phyloP scores from a whole-genome alignment of 2,113 vertebrate genomes.

The Rhynchomys soricoides region DNA sequence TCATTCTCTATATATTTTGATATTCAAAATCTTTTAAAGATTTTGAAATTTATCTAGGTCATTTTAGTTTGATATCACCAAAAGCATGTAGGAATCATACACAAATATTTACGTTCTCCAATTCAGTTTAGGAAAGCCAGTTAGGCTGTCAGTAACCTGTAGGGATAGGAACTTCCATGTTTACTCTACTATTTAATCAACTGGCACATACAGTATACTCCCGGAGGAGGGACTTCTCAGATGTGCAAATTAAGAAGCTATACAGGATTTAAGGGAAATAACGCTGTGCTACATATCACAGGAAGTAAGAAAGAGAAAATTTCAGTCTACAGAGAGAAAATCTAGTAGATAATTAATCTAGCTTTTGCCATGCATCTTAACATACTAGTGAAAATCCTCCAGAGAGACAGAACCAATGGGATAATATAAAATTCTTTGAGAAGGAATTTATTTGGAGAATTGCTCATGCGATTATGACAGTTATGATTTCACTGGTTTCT shows the following conservation, averaged over 20 bases:
- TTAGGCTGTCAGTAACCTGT: background rate
- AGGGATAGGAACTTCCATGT: background rate
- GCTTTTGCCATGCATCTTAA: background rate
- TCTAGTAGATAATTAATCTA: background rate
- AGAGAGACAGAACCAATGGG: background rate
- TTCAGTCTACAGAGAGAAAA: conserved; percentile 11
- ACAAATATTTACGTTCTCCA: conserved; percentile 9
- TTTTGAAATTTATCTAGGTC: conserved; percentile 35
- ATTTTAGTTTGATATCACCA: background rate
- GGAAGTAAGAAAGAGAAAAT: background rate
- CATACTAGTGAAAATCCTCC: background rate
- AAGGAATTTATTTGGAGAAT: background rate
- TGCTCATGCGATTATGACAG: background rate
- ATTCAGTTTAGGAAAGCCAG: background rate
- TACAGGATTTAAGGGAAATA: background rate
- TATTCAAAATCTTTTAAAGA: background rate
- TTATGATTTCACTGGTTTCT: too few relatives aligned
- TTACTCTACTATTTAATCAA: conserved; percentile 13
- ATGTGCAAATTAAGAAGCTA: background rate
- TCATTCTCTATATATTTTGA: background rate
- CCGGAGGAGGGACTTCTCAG: background rate
- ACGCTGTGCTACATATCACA: background rate
- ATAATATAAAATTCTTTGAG: background rate
- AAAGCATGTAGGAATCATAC: background rate
- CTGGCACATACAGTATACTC: background rate